Percentiles rank a stretch among this genome's conserved stretches.
These are phyloP conservation scores for Polypterus bichir DNA, from an alignment of 2,113 vertebrate genomes.

Conservation along the genomic window DNA sequence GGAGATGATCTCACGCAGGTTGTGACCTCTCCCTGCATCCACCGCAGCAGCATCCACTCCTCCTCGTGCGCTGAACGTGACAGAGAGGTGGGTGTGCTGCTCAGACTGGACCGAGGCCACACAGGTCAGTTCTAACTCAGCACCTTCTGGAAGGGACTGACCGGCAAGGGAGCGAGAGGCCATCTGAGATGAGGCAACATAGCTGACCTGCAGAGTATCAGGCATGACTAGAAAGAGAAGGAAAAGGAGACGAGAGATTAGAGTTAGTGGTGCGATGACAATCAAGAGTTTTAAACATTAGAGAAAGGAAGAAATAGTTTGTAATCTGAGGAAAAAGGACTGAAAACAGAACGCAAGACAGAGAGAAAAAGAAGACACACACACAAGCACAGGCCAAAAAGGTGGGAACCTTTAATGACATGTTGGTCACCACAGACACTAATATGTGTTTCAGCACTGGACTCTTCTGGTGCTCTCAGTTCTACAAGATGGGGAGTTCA, in stretches of 20 bases:
- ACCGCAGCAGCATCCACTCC: constrained; percentile 3
- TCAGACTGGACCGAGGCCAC: constrained; percentile 44
- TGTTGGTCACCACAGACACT: too few relatives aligned
- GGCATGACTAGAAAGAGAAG: constrained; percentile 53
- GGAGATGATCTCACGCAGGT: constrained; percentile 53
- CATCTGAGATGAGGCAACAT: constrained; percentile 1
- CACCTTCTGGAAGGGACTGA: constrained; percentile 54
- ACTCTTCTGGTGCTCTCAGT: too few relatives aligned
- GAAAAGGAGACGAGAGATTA: constrained; percentile 4
- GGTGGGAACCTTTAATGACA: too few relatives aligned
- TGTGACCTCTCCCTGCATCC: constrained; percentile 31
- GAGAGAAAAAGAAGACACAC: too few relatives aligned
- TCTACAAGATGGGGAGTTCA: too few relatives aligned
- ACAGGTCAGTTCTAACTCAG: constrained; percentile 59
- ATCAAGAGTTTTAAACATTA: too few relatives aligned
- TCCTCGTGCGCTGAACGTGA: constrained; percentile 55
- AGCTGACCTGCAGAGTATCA: constrained; percentile 59
- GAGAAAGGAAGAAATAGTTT: too few relatives aligned
- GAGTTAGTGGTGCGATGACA: too few relatives aligned
- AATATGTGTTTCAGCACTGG: too few relatives aligned
- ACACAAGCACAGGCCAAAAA: too few relatives aligned
- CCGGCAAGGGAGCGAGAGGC: constrained; percentile 33
- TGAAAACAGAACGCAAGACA: too few relatives aligned
- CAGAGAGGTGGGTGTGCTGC: constrained; percentile 69
- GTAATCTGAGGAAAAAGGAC: too few relatives aligned